phyloP scores from a whole-genome alignment of 92 coral and sea anemone genomes.

The Siderastrea siderea region DNA sequence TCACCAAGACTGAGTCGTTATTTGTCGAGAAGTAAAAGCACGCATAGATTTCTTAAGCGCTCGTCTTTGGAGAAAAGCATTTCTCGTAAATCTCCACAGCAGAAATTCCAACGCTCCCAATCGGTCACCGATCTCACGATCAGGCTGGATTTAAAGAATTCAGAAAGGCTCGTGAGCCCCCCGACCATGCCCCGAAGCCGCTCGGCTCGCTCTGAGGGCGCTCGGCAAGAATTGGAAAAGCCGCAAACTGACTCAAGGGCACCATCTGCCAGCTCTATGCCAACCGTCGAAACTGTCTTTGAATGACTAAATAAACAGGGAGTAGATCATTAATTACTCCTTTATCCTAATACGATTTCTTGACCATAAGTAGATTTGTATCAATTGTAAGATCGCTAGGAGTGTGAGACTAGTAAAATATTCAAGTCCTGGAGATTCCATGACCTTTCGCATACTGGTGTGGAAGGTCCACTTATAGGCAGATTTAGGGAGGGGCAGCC shows the following conservation, averaged over 20 bases:
- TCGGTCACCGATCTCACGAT: slow-evolving; percentile 21
- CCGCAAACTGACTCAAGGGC: neutral
- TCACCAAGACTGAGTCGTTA: neutral
- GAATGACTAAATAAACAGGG: neutral
- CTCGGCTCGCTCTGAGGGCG: slow-evolving; percentile 9
- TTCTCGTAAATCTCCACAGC: slow-evolving; percentile 3
- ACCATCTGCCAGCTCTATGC: neutral
- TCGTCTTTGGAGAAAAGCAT: slow-evolving; percentile 14
- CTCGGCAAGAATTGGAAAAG: neutral
- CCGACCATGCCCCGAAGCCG: neutral
- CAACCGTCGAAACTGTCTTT: neutral
- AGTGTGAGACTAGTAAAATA: too few relatives aligned
- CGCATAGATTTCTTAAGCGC: slow-evolving; percentile 25
- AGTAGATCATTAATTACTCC: too few relatives aligned
- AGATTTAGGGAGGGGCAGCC: too few relatives aligned
- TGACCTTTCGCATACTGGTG: too few relatives aligned
- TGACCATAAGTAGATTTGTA: too few relatives aligned
- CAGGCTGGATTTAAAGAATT: neutral
- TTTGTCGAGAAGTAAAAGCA: neutral
- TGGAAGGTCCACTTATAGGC: too few relatives aligned
- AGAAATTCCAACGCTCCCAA: slow-evolving; percentile 21
- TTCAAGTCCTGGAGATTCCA: too few relatives aligned
- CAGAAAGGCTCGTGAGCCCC: neutral
- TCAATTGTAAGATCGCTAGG: too few relatives aligned
- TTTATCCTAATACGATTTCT: too few relatives aligned